Evolutionary conservation across 2,888 invertebrate genomes (phyloP).

Genomic region (Noctua comes): DNA sequence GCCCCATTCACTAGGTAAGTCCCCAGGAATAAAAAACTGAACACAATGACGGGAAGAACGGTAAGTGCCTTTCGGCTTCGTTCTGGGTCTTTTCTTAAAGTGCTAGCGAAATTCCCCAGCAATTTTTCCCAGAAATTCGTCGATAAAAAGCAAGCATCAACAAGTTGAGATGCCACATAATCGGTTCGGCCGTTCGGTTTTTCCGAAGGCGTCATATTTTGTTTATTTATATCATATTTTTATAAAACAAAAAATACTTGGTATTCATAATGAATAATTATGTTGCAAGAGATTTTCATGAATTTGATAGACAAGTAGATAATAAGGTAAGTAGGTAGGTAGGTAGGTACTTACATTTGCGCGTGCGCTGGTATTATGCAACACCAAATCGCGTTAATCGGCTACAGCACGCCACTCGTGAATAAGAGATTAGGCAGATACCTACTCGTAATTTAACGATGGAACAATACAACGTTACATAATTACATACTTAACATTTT

Average conservation of each 20-base stretch:
- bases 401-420: slow-evolving; percentile 59
- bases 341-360: not conserved
- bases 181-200: not conserved
- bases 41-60: not conserved
- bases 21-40: no score
- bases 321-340: not conserved
- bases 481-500: not conserved
- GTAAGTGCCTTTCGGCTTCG: not conserved
- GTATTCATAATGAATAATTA: not conserved
- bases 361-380: slow-evolving; percentile 63
- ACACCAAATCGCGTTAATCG: slow-evolving; percentile 68
- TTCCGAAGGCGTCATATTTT: slow-evolving; percentile 6
- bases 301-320: not conserved
- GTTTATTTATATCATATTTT: not conserved
- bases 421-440: slow-evolving; percentile 52
- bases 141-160: not conserved
- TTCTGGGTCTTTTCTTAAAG: not conserved
- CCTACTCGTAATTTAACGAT: slow-evolving; percentile 12
- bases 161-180: not conserved
- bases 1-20: no score
- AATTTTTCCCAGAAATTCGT: not conserved
- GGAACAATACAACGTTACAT: not conserved
- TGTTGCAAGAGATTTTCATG: not conserved
- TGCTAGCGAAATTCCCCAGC: no score
- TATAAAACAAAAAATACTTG: slow-evolving; percentile 1